Conservation (phyloP, 2,797 vertebrate genomes). For the Gymnoscopelus braueri region DNA sequence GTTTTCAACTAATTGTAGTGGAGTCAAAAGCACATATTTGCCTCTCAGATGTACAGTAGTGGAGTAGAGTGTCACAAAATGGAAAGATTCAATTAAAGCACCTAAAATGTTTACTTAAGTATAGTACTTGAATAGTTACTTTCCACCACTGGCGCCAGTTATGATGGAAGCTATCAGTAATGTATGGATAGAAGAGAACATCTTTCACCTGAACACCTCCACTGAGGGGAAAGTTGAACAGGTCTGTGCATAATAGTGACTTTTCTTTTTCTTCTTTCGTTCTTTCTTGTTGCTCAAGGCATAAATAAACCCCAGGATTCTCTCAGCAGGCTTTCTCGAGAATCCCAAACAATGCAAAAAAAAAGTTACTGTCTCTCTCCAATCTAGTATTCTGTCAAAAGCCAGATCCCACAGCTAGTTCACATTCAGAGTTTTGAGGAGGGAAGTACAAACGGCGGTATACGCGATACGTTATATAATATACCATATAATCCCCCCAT, state of each 20-base stretch:
- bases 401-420: slow-evolving; percentile 24
- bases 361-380: slow-evolving; percentile 31
- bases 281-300: slow-evolving; percentile 10
- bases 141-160: slow-evolving; percentile 6
- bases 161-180: slow-evolving; percentile 37
- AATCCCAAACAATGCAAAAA: slow-evolving; percentile 35
- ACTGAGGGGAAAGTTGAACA: slow-evolving; percentile 41
- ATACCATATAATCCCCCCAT: too few species aligned
- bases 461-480: slow-evolving; percentile 27
- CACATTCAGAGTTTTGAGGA: slow-evolving; percentile 12
- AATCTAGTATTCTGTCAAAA: slow-evolving; percentile 29
- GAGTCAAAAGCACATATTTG: too few species aligned
- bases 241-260: slow-evolving; percentile 16
- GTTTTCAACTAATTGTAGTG: too few species aligned
- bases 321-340: slow-evolving; percentile 39
- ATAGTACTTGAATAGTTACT: too few species aligned
- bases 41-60: too few species aligned
- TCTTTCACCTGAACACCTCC: slow-evolving; percentile 48
- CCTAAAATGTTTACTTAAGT: too few species aligned
- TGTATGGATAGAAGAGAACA: slow-evolving; percentile 52
- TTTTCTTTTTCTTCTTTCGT: too few species aligned
- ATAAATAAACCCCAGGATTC: slow-evolving; percentile 58
- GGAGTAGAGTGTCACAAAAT: too few species aligned
- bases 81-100: too few species aligned
- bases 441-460: slow-evolving; percentile 21